Evolutionary conservation across 2,888 invertebrate genomes (phyloP).

Genomic region (Teleogryllus oceanicus): DNA sequence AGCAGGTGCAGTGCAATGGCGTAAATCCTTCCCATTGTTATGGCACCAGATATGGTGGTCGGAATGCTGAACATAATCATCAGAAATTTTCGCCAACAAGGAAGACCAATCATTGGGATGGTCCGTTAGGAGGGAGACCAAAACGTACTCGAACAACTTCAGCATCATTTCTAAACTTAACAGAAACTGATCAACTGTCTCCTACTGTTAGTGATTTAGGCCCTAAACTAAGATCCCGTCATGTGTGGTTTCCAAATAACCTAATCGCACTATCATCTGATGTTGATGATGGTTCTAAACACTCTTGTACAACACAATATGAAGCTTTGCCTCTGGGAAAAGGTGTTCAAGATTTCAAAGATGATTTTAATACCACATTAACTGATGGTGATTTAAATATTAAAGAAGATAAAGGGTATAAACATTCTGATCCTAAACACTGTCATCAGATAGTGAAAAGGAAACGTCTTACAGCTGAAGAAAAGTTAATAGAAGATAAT

Average conservation of each 20-base stretch:
- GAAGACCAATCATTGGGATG: slow-evolving; percentile 26
- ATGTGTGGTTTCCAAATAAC: slow-evolving; percentile 7
- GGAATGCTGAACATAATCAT: slow-evolving; percentile 23
- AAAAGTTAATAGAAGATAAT: slow-evolving; percentile 54
- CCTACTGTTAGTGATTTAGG: slow-evolving; percentile 42
- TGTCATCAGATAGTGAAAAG: slow-evolving; percentile 33
- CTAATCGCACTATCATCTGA: background rate
- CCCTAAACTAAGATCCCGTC: background rate
- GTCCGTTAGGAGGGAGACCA: slow-evolving; percentile 21
- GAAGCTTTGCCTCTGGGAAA: background rate
- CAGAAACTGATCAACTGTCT: slow-evolving; percentile 36
- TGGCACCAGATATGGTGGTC: slow-evolving; percentile 30
- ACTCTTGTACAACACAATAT: background rate
- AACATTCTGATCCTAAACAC: background rate
- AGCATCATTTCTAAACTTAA: slow-evolving; percentile 35
- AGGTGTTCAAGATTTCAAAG: background rate
- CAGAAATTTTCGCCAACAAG: slow-evolving; percentile 19
- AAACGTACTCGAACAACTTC: slow-evolving; percentile 29
- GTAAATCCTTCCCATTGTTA: slow-evolving; percentile 34
- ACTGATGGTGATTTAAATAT: background rate
- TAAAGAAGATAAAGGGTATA: background rate
- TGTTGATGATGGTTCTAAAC: background rate
- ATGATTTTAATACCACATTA: background rate
- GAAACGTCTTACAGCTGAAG: slow-evolving; percentile 52
- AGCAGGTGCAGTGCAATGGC: slow-evolving; percentile 38